Evolutionary conservation across 2,113 vertebrate species (phyloP).

Genomic region (Campylorhamphus procurvoides): DNA sequence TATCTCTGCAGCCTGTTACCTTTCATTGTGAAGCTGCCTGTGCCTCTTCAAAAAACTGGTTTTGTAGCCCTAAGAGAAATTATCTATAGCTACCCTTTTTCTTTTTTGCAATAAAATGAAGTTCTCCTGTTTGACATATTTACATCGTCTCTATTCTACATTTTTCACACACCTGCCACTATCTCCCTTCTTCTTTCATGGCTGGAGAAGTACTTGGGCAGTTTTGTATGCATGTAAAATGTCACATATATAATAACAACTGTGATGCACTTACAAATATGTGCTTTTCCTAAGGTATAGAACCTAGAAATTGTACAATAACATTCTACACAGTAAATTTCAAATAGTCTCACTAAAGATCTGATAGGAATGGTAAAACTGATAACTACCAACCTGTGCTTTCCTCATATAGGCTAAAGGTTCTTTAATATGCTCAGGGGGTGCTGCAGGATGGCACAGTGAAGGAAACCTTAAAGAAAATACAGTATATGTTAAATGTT

Average conservation of each 20-base stretch:
- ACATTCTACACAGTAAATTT: neutral
- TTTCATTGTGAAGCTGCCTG: neutral
- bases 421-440: conserved; percentile 92
- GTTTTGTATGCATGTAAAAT: neutral
- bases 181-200: neutral
- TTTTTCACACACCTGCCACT: neutral
- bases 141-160: neutral
- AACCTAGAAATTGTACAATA: neutral
- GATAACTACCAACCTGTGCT: conserved; percentile 86
- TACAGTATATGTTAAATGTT: neutral
- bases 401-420: conserved; percentile 94
- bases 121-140: neutral
- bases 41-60: neutral
- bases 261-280: neutral
- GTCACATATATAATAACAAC: neutral
- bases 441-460: conserved; percentile 80
- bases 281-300: neutral
- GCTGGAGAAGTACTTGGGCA: neutral
- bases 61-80: neutral
- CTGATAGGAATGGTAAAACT: neutral
- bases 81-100: neutral
- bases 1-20: neutral
- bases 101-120: neutral
- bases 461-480: conserved; percentile 81
- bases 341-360: neutral